Conservation (phyloP, 1,140 invertebrate genomes). For the Acromyrmex echinatior region DNA sequence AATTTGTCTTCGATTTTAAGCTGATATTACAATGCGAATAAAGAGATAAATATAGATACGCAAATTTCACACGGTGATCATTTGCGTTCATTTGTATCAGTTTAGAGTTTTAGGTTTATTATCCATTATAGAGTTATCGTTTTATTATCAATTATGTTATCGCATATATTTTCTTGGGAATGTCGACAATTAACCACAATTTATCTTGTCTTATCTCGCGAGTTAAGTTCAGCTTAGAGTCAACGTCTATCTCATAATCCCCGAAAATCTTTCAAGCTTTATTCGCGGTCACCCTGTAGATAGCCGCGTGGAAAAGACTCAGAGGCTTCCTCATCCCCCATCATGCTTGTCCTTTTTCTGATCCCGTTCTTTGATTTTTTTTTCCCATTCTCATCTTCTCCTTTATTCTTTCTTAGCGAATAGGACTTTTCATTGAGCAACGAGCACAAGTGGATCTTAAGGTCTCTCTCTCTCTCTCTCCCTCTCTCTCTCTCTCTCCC, state of each 20-base stretch:
- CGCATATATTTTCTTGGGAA: background rate
- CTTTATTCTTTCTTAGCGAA: slow-evolving; percentile 50
- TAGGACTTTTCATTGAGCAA: slow-evolving; percentile 58
- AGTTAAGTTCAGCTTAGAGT: slow-evolving; percentile 52
- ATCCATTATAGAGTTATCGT: background rate
- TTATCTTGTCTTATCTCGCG: slow-evolving; percentile 53
- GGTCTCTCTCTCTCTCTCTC: background rate
- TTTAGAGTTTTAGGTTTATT: background rate
- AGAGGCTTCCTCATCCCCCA: slow-evolving; percentile 33
- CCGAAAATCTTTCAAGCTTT: slow-evolving; percentile 62
- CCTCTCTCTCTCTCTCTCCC: background rate
- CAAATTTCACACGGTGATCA: background rate
- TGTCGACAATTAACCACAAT: slow-evolving; percentile 53
- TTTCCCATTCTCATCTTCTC: slow-evolving; percentile 21
- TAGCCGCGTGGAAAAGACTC: slow-evolving; percentile 59
- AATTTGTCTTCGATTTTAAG: slow-evolving; percentile 22
- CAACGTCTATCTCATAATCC: slow-evolving; percentile 62
- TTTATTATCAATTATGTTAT: slow-evolving; percentile 49
- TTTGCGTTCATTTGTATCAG: background rate
- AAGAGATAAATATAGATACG: background rate
- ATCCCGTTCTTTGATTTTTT: slow-evolving; percentile 55
- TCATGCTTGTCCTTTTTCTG: slow-evolving; percentile 44
- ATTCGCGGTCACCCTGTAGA: slow-evolving; percentile 64
- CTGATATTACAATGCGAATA: background rate
- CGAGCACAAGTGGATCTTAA: slow-evolving; percentile 57